These are phyloP conservation scores for Rhagonycha fulva DNA, from an alignment of 2,888 invertebrate genomes.

Conservation along the genomic window DNA sequence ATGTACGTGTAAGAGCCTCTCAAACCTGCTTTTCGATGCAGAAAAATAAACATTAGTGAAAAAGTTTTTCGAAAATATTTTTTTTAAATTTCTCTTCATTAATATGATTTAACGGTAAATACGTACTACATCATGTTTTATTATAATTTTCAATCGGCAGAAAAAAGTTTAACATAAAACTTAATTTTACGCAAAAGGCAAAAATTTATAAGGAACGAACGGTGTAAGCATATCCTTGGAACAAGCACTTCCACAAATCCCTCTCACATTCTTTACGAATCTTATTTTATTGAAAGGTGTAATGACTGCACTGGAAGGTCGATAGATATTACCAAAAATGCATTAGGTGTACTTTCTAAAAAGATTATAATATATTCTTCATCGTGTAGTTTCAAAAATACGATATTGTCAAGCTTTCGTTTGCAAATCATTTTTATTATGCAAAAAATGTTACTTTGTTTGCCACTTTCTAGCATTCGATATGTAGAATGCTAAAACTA, in stretches of 20 bases:
- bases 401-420: not conserved
- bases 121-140: too few relatives aligned
- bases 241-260: not conserved
- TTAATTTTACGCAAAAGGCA: not conserved
- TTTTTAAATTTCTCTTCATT: too few relatives aligned
- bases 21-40: not conserved
- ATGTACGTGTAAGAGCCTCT: slow-evolving; percentile 20
- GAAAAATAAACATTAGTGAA: not conserved
- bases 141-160: too few relatives aligned
- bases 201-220: not conserved
- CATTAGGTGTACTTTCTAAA: not conserved
- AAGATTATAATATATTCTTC: not conserved
- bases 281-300: not conserved
- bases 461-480: not conserved
- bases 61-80: not conserved
- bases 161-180: too few relatives aligned
- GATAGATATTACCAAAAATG: not conserved
- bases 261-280: not conserved
- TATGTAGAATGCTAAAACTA: not conserved
- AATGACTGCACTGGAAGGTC: not conserved
- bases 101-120: too few relatives aligned
- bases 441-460: not conserved
- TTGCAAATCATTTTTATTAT: not conserved
- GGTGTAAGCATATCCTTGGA: not conserved
- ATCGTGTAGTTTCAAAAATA: not conserved